These are phyloP conservation scores for Nestor notabilis DNA, from an alignment of 2,113 vertebrate species.

Conservation along the genomic window DNA sequence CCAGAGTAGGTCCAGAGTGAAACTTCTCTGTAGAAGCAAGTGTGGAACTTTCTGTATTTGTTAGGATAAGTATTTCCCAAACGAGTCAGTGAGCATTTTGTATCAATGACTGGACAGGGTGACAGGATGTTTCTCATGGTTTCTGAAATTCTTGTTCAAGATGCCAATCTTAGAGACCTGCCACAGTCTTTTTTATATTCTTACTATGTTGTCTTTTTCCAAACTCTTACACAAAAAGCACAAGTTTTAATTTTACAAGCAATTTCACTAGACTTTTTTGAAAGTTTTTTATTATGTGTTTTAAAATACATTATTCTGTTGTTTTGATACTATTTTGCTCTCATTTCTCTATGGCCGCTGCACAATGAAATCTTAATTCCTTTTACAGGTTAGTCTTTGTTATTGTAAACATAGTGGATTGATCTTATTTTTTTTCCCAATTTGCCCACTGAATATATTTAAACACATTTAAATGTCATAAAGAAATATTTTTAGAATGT, in stretches of 20 bases:
- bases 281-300: not conserved
- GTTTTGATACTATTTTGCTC: not conserved
- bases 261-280: not conserved
- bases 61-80: not conserved
- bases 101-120: not conserved
- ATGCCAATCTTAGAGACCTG: not conserved
- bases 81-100: not conserved
- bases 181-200: not conserved
- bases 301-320: not conserved
- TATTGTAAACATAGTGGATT: not conserved
- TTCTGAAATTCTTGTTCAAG: not conserved
- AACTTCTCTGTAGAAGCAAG: not conserved
- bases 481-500: not conserved
- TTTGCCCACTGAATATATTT: not conserved
- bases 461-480: not conserved
- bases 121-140: not conserved
- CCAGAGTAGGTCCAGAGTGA: not conserved
- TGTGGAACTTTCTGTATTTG: not conserved
- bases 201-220: not conserved
- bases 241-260: not conserved
- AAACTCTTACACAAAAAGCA: not conserved
- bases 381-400: not conserved
- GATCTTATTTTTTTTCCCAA: not conserved
- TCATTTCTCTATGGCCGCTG: not conserved
- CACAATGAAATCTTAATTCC: not conserved